Evolutionary conservation across 2,888 invertebrate genomes (phyloP).

Genomic region (Orchesella flavescens): DNA sequence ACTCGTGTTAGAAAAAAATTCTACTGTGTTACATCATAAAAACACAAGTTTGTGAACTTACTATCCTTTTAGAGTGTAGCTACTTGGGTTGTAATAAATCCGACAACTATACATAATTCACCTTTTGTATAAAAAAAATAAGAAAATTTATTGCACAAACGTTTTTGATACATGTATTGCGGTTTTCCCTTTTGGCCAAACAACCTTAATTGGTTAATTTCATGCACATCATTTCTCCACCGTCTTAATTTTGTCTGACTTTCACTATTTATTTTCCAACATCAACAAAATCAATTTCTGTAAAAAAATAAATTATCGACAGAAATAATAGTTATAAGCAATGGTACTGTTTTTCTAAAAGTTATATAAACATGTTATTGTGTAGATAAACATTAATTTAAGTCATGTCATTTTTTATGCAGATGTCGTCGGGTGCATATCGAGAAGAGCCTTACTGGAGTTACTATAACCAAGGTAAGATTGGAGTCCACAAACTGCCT

Average conservation of each 20-base stretch:
- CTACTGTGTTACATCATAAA: not conserved
- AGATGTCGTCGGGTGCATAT: slow-evolving; percentile 67
- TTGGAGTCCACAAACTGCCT: not conserved
- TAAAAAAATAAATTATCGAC: not conserved
- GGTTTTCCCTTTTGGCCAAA: too few relatives aligned
- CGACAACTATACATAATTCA: too few relatives aligned
- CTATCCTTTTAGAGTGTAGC: not conserved
- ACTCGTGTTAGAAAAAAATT: not conserved
- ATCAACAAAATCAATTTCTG: not conserved
- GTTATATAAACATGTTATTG: too few relatives aligned
- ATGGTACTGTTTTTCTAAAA: too few relatives aligned
- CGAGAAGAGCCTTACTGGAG: slow-evolving; percentile 69
- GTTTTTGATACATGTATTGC: too few relatives aligned
- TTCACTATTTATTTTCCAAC: too few relatives aligned
- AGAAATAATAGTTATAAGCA: too few relatives aligned
- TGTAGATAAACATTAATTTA: not conserved
- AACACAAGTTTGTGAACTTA: not conserved
- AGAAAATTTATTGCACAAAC: too few relatives aligned
- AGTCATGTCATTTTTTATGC: slow-evolving; percentile 5
- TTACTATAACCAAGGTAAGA: slow-evolving; percentile 68
- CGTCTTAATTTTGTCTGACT: too few relatives aligned
- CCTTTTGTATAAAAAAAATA: too few relatives aligned
- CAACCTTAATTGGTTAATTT: too few relatives aligned
- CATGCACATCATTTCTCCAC: too few relatives aligned
- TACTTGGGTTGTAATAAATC: not conserved